Conservation (phyloP, 2,113 vertebrate genomes). For the Lycaon pictus region DNA sequence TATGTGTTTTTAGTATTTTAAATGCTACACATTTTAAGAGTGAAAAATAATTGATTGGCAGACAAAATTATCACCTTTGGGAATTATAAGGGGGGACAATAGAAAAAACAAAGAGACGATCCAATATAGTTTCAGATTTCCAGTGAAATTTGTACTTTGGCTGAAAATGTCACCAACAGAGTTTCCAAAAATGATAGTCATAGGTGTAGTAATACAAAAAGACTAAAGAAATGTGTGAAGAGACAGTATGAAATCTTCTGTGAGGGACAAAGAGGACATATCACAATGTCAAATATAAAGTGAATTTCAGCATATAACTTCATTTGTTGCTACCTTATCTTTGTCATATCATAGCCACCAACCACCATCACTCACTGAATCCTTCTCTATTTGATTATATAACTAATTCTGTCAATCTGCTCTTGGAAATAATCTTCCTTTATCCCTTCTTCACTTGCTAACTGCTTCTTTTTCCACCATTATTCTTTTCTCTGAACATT, state of each 20-base stretch:
- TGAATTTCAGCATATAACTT: background rate
- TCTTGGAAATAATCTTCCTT: conserved; percentile 20
- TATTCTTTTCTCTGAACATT: background rate
- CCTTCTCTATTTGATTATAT: conserved; percentile 22
- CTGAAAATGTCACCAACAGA: background rate
- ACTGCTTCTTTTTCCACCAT: background rate
- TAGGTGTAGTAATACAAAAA: background rate
- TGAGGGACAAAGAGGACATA: background rate
- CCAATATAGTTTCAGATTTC: background rate
- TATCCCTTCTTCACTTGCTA: background rate
- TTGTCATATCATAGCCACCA: background rate
- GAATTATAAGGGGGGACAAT: background rate
- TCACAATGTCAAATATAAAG: conserved; percentile 26
- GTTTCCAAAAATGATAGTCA: background rate
- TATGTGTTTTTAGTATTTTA: background rate
- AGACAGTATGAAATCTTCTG: background rate
- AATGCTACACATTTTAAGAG: background rate
- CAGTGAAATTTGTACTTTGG: background rate
- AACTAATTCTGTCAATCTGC: conserved; percentile 42
- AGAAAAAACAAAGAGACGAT: background rate
- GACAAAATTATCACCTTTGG: background rate
- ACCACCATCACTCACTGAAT: background rate
- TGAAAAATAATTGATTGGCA: background rate
- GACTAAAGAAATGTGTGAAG: background rate
- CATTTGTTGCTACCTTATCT: background rate